Percentiles rank a stretch among this genome's conserved stretches.
These are phyloP conservation scores for Takifugu rubripes DNA, from an alignment of 2,797 vertebrate species.

Conservation along the genomic window DNA sequence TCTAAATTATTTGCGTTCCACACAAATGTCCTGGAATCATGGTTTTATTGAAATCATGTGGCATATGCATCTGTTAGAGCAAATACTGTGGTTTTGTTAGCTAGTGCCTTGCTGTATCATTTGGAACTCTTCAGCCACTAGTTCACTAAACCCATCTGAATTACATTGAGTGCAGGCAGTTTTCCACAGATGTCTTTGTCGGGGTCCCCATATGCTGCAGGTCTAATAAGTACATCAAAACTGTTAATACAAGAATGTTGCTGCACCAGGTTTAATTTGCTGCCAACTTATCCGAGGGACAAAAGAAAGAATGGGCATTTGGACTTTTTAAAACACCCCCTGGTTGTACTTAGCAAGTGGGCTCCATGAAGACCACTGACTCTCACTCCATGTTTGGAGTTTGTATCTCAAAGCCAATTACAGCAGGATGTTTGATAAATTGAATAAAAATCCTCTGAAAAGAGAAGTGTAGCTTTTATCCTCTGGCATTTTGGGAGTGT, in stretches of 20 bases:
- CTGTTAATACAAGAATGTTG: slow-evolving; percentile 8
- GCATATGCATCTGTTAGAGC: too few species aligned
- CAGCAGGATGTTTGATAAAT: slow-evolving; percentile 41
- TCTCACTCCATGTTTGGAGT: slow-evolving; percentile 26
- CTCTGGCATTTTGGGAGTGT: slow-evolving; percentile 23
- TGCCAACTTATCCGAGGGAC: slow-evolving; percentile 17
- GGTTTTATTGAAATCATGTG: too few species aligned
- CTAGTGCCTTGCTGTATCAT: too few species aligned
- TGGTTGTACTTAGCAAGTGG: slow-evolving; percentile 42
- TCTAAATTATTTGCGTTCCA: not conserved
- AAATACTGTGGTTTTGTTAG: too few species aligned
- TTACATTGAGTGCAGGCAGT: not conserved
- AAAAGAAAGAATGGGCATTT: slow-evolving; percentile 14
- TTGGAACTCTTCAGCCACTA: not conserved
- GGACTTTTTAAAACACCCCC: slow-evolving; percentile 28
- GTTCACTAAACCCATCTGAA: not conserved
- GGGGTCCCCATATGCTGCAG: slow-evolving; percentile 13
- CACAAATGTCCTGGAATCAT: not conserved
- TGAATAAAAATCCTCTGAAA: slow-evolving; percentile 31
- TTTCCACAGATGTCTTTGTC: slow-evolving; percentile 18
- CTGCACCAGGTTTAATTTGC: slow-evolving; percentile 16
- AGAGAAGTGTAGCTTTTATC: slow-evolving; percentile 24
- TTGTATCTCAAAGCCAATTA: slow-evolving; percentile 51
- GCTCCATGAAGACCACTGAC: slow-evolving; percentile 17
- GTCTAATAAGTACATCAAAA: slow-evolving; percentile 30